Base-by-base conservation (phyloP, 2,888 invertebrate species). In the Hemithea aestivaria region DNA sequence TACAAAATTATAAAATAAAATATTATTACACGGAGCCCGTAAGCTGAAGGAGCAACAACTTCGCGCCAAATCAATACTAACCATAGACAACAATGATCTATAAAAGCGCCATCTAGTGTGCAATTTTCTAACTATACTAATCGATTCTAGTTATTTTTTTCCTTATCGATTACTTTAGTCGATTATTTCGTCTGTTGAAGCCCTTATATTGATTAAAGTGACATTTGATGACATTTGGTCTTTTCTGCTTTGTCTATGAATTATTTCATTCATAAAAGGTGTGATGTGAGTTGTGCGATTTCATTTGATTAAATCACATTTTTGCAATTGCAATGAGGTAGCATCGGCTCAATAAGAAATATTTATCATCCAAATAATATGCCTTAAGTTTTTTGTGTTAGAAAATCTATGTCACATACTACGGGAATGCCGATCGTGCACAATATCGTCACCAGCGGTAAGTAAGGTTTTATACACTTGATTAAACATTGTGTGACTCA, bases 371-470 rank as follows among this genome's bases (percentile, higher is more conserved):
- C 62, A 58, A 67, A 51, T 84, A 84, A 72, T 84, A 85, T 87
- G 84, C 75, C 83, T 75, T 87, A 80, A 80, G 54, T 67, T 62
- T 69, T 72, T 74, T 73, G 64, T 76, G 66, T 66, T 64, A 66
- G 49, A 65, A n/a, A 69, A 63, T 66, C 55, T 58, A 52, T 58
- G 65, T 61, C 57, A 65, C 54, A 65, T 65, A 58, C 65, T 63
- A 66, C 74, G 77, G 81, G 76, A 76, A 81, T 83, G 79, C 80
- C 80, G 73, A 83, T 77, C 75, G 75, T 76, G 66, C 78, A 73
- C 70, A 83, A 72, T 75, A 65, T 72, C 66, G 70, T 79, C 65
- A 73, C 80, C 66, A 82, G 68, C 79, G 83, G 87, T 87, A 72
- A 80, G 84, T 73, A 48, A 40, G 40, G 33, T 38, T 42, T n/a